A percentile compares a stretch with the other conserved stretches of the same genome.
Conservation (phyloP, 2,888 invertebrate species). For the Phasia obesa region DNA sequence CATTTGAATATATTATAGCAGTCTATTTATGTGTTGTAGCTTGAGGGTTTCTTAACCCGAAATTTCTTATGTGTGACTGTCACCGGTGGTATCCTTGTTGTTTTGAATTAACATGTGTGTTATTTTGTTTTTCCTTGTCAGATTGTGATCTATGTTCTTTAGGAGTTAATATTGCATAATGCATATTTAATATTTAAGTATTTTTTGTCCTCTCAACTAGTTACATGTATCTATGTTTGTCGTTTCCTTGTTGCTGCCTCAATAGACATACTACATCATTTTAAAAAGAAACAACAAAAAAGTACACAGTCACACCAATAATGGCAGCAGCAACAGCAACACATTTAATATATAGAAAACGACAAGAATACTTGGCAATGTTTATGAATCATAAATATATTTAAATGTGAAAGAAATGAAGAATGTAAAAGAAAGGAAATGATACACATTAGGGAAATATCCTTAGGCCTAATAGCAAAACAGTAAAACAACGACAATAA, state of each 20-base stretch:
- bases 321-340: background rate
- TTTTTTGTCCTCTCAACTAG: background rate
- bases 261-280: slow-evolving; percentile 49
- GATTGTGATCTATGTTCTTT: slow-evolving; percentile 47
- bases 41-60: background rate
- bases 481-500: background rate
- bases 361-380: slow-evolving; percentile 22
- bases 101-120: background rate
- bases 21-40: background rate
- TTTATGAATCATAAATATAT: slow-evolving; percentile 59
- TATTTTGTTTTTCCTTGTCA: slow-evolving; percentile 19
- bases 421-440: slow-evolving; percentile 39
- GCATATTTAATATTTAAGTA: slow-evolving; percentile 44
- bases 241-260: slow-evolving; percentile 16
- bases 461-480: slow-evolving; percentile 51
- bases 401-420: slow-evolving; percentile 28
- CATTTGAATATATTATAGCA: too few species aligned
- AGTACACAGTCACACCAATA: background rate
- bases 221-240: background rate
- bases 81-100: too few species aligned
- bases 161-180: slow-evolving; percentile 61
- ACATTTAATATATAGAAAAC: slow-evolving; percentile 18
- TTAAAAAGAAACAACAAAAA: slow-evolving; percentile 12
- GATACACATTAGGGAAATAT: slow-evolving; percentile 54
- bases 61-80: too few species aligned